Base-by-base conservation (phyloP, 2,797 vertebrate genomes). In the Arvicola amphibius region DNA sequence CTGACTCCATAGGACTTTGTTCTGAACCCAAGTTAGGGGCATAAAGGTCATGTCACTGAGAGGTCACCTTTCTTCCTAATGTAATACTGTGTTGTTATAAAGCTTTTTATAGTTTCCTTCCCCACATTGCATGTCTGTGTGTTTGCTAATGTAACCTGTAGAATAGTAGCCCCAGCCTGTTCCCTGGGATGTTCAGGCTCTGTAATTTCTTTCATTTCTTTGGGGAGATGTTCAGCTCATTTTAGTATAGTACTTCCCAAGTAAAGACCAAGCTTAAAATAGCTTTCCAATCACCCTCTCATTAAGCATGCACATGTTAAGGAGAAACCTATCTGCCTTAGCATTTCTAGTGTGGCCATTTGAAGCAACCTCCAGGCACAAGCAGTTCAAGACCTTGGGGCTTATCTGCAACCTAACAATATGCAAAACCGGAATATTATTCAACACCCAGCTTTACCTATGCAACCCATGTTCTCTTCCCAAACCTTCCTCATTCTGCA, bases 21-120 rank as follows among this genome's bases (percentile, higher is more conserved):
- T 92, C 46, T 94, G 51, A 88, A 34, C 94, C 6, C 77, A 92
- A 63, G 25, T 71, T 69, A 90, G 43, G 21, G 61, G 43, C 77
- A 65, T 29, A 94, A 69, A 73, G 5, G 59, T 74, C 46, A 4
- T 67, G 16, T 37, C 65, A 78, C 51, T 78, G 16, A 32, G 17
- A 37, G 6, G 91, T 51, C 51, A 3, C 3, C 27, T 69, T 83
- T 63, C 73, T 78, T 88, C 53, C 25, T 81, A 88, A 29, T 1
- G 27, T n/a, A 17, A 19, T 9, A 27, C 43, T 84, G 59, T 87
- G 8, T 37, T 40, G 27, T 10, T 85, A 40, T 25, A 9, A 10
- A 34, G 8, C 51, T 87, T 90, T 40, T 74, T 88, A 6, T 61
- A 27, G 25, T 71, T 32, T 88, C 37, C 13, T 8, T 59, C 19